phyloP scores from a whole-genome alignment of 1,140 invertebrate species.

The Araneus ventricosus region DNA sequence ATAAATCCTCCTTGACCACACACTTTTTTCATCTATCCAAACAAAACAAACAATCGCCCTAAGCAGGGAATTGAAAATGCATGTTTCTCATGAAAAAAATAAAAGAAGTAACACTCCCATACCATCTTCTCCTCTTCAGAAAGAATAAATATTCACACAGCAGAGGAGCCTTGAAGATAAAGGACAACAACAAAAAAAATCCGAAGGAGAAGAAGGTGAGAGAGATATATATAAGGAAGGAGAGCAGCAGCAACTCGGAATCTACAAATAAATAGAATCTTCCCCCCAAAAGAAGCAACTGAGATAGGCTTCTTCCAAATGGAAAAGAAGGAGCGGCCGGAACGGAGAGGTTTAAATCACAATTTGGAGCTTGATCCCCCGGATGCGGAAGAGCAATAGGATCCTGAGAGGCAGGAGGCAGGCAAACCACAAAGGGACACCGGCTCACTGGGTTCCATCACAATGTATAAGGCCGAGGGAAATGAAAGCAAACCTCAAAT shows the following conservation, averaged over 20 bases:
- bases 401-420: slow-evolving; percentile 64
- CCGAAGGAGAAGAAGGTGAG: neutral
- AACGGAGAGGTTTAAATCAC: slow-evolving; percentile 72
- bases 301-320: slow-evolving; percentile 41
- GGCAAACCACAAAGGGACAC: slow-evolving; percentile 72
- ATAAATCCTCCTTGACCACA: slow-evolving; percentile 33
- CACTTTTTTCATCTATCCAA: neutral
- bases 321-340: slow-evolving; percentile 14
- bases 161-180: slow-evolving; percentile 30
- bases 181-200: slow-evolving; percentile 1
- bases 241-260: neutral
- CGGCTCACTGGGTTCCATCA: slow-evolving; percentile 71
- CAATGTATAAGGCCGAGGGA: slow-evolving; percentile 67
- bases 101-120: neutral
- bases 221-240: neutral
- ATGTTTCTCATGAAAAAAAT: slow-evolving; percentile 52
- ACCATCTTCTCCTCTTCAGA: neutral
- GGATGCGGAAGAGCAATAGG: slow-evolving; percentile 58
- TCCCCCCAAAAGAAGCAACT: neutral
- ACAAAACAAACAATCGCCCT: slow-evolving; percentile 7
- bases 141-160: slow-evolving; percentile 69
- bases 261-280: slow-evolving; percentile 73
- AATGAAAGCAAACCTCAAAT: slow-evolving; percentile 75
- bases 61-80: slow-evolving; percentile 69
- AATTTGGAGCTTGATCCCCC: slow-evolving; percentile 72